phyloP scores from a whole-genome alignment of 2,113 vertebrate genomes.

The Psophia crepitans region DNA sequence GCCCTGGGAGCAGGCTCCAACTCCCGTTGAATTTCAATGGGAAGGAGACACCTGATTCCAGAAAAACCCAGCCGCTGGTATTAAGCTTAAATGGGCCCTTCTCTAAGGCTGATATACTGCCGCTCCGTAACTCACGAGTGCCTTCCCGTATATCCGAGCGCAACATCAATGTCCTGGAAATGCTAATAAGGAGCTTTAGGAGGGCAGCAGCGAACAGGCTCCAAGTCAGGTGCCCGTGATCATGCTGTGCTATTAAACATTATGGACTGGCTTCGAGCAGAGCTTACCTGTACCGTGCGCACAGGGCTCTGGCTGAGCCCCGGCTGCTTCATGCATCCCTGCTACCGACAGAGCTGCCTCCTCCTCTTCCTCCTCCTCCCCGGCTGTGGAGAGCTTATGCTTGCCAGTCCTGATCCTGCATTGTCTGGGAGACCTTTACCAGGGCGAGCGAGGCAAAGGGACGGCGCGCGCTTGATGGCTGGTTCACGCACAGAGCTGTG shows the following conservation, averaged over 20 bases:
- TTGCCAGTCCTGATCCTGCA: neutral
- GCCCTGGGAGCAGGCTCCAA: conserved; percentile 53
- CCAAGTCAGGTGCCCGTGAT: neutral
- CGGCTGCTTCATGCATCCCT: neutral
- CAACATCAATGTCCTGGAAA: conserved; percentile 52
- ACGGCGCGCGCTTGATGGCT: accelerated
- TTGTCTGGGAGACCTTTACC: neutral
- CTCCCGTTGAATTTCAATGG: conserved; percentile 65
- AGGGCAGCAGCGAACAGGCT: neutral
- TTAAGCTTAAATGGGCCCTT: conserved; percentile 33
- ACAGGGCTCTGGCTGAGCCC: neutral
- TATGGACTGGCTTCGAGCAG: neutral
- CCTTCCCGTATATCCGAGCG: conserved; percentile 40
- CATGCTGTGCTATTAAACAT: conserved; percentile 12
- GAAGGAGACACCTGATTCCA: conserved; percentile 33
- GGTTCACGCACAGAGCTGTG: accelerated
- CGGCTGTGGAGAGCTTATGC: neutral
- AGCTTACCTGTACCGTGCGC: neutral
- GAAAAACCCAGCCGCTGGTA: conserved; percentile 27
- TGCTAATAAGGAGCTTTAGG: conserved; percentile 52
- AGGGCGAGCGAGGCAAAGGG: accelerated
- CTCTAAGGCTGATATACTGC: conserved; percentile 36
- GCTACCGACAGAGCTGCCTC: neutral
- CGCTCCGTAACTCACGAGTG: neutral
- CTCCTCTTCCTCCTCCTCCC: neutral